These are phyloP conservation scores for Lepetodrilus schrolli DNA, from an alignment of 2,888 invertebrate species.

Conservation along the genomic window DNA sequence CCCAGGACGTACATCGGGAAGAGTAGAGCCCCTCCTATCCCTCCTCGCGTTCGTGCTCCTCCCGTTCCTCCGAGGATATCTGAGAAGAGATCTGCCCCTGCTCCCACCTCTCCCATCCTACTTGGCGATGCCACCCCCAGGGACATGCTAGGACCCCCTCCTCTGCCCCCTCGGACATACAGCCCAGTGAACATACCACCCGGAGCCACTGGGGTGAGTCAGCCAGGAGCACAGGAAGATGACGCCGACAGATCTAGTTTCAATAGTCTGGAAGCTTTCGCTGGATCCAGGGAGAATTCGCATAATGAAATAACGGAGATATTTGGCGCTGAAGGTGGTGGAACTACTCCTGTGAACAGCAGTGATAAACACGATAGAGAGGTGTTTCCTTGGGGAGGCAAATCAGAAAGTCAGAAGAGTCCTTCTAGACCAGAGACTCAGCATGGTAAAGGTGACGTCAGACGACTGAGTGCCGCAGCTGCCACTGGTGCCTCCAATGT, in stretches of 20 bases:
- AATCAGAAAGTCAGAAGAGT: neutral
- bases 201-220: conserved; percentile 31
- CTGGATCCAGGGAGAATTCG: conserved; percentile 60
- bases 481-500: neutral
- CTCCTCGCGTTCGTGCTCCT: conserved; percentile 62
- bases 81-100: conserved; percentile 47
- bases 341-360: conserved; percentile 37
- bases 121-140: conserved; percentile 15
- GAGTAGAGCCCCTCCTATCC: conserved; percentile 61
- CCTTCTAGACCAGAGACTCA: neutral
- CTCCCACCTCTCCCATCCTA: conserved; percentile 14
- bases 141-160: conserved; percentile 54
- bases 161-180: conserved; percentile 68
- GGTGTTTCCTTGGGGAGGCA: conserved; percentile 44
- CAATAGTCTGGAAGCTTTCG: conserved; percentile 67
- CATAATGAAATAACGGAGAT: conserved; percentile 36
- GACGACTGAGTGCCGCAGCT: neutral
- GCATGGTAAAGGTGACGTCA: conserved; percentile 21
- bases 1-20: conserved; percentile 62
- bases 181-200: conserved; percentile 62
- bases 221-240: conserved; percentile 44
- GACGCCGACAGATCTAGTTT: conserved; percentile 62
- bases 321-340: conserved; percentile 38
- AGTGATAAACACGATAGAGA: conserved; percentile 36
- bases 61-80: conserved; percentile 62